These are phyloP conservation scores for Bellardia bayeri DNA, from an alignment of 2,888 invertebrate genomes.

Conservation along the genomic window DNA sequence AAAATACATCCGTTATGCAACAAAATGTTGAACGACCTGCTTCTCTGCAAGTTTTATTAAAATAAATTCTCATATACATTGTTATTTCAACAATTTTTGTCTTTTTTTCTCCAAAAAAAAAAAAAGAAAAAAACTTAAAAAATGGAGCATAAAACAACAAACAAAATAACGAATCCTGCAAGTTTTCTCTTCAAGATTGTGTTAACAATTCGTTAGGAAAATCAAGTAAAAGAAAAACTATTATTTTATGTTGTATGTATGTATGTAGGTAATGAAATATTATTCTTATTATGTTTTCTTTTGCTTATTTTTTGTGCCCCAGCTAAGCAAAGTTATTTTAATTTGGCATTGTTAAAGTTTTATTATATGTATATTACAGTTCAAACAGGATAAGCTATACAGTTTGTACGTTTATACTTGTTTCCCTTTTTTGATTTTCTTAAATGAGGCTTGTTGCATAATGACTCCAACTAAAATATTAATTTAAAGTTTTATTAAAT, in stretches of 20 bases:
- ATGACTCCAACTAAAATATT: constrained; percentile 49
- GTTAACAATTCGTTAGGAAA: constrained; percentile 63
- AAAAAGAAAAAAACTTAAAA: constrained; percentile 1
- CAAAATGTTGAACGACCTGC: constrained; percentile 23
- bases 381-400: constrained; percentile 60
- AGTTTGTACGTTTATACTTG: constrained; percentile 4
- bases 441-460: constrained; percentile 17
- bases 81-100: constrained; percentile 49
- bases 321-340: constrained; percentile 66
- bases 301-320: background rate
- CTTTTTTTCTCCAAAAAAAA: constrained; percentile 11
- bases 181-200: constrained; percentile 63
- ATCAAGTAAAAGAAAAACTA: constrained; percentile 43
- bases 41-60: constrained; percentile 48
- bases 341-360: constrained; percentile 68
- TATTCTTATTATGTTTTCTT: constrained; percentile 32
- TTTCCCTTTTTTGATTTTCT: background rate
- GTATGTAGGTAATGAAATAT: constrained; percentile 61
- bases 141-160: constrained; percentile 28
- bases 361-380: constrained; percentile 51
- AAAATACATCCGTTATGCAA: constrained; percentile 5
- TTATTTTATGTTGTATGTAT: constrained; percentile 18
- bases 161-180: constrained; percentile 14
- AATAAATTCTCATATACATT: constrained; percentile 52
- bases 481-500: constrained; percentile 64